Evolutionary conservation across 1,140 invertebrate genomes (phyloP), one percentile per base, ranked within the genome.

Genomic region (Tetragnatha versicolor): DNA sequence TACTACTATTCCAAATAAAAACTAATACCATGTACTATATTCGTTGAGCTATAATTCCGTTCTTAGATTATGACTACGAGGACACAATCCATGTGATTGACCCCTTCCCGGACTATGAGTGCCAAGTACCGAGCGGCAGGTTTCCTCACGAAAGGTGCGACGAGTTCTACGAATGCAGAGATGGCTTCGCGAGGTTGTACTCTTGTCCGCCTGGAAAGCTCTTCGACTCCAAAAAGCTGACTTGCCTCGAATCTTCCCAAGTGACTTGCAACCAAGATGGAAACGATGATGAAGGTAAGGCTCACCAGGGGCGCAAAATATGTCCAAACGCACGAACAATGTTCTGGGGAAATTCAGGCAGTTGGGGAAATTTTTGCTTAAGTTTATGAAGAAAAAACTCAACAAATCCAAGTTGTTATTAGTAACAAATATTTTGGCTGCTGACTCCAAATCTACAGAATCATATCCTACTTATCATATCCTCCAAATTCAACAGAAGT

Each of bases 131-230:
- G 9, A 35, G 63, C 1, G 70, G 70, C 1, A 37, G 70, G 22
- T 75, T 63, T 27, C 29, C 39, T 9, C 29, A 47, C 2, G 70
- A 29, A 9, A 58, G 35, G 9, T 75, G 70, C 42, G n/a, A n/a
- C 58, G 42, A 37, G 61, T 77, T 37, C 33, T 55, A 55, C 47
- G 73, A 66, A n/a, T 77, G 61, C 33, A 2, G 4, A 5, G 6
- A 37, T 1, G 60, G 37, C 25, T 9, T 29, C 10, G 22, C 45
- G 1, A 53, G 12, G 29, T 10, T 77, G 31, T 77, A 66, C 33
- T 9, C 17, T 3, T 75, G 70, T 20, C 70, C 42, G 4, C 25
- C n/a, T 4, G 37, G 6, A 9, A 75, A 22, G 35, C 3, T 75
- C 6, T 75, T 35, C 9, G 70, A 75, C 27, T 22, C 37, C 7